Percentiles rank a stretch among this genome's conserved stretches.
Conservation (phyloP, 2,113 vertebrate species). For the Petrocephalus zakoni region DNA sequence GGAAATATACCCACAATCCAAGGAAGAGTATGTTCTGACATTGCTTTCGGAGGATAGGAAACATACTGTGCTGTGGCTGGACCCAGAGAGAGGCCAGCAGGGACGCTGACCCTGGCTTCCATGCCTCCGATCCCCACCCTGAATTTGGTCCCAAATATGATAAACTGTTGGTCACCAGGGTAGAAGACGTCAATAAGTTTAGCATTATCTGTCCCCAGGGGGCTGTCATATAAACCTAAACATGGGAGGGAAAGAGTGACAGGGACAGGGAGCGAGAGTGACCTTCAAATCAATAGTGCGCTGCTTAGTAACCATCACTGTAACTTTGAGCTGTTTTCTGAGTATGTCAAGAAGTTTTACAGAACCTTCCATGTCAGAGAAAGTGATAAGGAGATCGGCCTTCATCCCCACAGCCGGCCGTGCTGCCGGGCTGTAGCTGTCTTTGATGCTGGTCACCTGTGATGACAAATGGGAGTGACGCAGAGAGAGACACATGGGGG, state of each 20-base stretch:
- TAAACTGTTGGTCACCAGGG: slow-evolving; percentile 92
- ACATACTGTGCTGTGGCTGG: background rate
- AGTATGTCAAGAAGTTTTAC: background rate
- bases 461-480: slow-evolving; percentile 20
- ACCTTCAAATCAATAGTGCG: background rate
- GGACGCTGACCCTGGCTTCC: slow-evolving; percentile 87
- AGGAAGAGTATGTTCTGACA: background rate
- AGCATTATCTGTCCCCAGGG: slow-evolving; percentile 89
- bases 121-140: slow-evolving; percentile 93
- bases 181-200: slow-evolving; percentile 98
- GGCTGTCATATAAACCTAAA: slow-evolving; percentile 88
- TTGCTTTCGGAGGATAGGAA: background rate
- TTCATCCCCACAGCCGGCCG: slow-evolving; percentile 96
- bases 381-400: slow-evolving; percentile 88
- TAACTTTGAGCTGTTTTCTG: background rate
- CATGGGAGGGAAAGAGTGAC: background rate
- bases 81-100: background rate
- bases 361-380: slow-evolving; percentile 93
- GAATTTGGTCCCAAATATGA: slow-evolving; percentile 92
- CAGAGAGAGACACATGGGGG: background rate
- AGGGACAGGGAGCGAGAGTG: background rate
- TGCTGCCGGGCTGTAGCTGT: slow-evolving; percentile 95
- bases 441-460: slow-evolving; percentile 95
- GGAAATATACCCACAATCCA: background rate
- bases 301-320: background rate